Conservation (phyloP, 2,113 vertebrate species). For the Eublepharis macularius region DNA sequence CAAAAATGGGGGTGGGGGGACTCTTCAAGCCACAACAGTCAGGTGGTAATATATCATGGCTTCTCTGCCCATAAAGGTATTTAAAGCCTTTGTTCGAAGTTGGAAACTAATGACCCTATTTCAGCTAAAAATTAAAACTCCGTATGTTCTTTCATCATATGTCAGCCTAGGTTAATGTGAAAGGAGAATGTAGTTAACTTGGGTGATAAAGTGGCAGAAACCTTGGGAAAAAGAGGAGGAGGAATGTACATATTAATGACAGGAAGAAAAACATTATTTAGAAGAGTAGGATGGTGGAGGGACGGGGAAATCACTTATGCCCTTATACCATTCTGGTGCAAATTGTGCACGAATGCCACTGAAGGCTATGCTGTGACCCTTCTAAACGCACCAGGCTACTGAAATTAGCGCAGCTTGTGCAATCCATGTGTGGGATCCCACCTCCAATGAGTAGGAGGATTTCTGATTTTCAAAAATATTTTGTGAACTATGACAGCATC, state of each 20-base stretch:
- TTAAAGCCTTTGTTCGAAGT: conserved; percentile 72
- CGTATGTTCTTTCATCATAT: conserved; percentile 70
- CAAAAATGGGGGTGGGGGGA: neutral
- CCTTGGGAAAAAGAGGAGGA: conserved; percentile 32
- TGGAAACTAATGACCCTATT: conserved; percentile 75
- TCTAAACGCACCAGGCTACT: neutral
- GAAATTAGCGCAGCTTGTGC: neutral
- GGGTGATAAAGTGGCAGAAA: conserved; percentile 69
- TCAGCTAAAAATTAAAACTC: conserved; percentile 78
- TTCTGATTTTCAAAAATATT: conserved; percentile 57
- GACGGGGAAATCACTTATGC: neutral
- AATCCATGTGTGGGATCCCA: neutral
- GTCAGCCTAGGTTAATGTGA: conserved; percentile 73
- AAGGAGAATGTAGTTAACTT: conserved; percentile 65
- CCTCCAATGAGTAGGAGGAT: conserved; percentile 49
- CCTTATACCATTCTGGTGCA: conserved; percentile 7
- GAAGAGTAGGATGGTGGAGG: neutral
- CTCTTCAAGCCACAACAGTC: conserved; percentile 71
- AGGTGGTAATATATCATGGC: conserved; percentile 80
- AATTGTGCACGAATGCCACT: conserved; percentile 44
- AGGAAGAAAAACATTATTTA: conserved; percentile 46
- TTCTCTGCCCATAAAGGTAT: conserved; percentile 75
- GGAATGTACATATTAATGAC: conserved; percentile 36
- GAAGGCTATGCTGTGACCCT: neutral
- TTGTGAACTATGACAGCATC: conserved; percentile 4